Evolutionary conservation across 64 coral and sea anemone genomes (phyloP).

Genomic region (Montipora sp.): DNA sequence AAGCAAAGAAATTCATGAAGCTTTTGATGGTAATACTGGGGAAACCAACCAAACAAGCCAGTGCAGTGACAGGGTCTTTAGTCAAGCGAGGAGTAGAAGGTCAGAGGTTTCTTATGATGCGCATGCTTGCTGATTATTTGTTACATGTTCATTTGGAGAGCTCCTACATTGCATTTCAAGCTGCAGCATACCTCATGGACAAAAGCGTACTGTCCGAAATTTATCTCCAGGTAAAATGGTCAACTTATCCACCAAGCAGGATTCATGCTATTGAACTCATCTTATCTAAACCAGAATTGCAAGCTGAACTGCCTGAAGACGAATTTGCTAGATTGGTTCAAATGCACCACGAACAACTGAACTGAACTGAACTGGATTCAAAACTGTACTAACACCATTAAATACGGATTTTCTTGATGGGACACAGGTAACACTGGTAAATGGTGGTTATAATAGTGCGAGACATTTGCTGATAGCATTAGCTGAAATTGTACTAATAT

Average conservation of each 20-base stretch:
- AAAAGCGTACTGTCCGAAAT: slow-evolving; percentile 68
- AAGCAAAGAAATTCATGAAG: slow-evolving; percentile 78
- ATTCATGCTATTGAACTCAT: slow-evolving; percentile 62
- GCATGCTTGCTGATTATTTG: slow-evolving; percentile 61
- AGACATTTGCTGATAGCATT: too few species aligned
- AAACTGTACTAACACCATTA: too few species aligned
- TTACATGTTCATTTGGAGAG: slow-evolving; percentile 73
- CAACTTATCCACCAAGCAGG: slow-evolving; percentile 2
- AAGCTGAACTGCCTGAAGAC: slow-evolving; percentile 56
- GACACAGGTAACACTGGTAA: too few species aligned
- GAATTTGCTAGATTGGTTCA: slow-evolving; percentile 65
- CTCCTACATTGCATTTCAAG: slow-evolving; percentile 71
- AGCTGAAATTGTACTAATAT: too few species aligned
- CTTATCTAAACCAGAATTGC: slow-evolving; percentile 78
- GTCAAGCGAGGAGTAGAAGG: slow-evolving; percentile 10
- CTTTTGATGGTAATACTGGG: slow-evolving; percentile 81
- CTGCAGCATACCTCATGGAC: slow-evolving; percentile 70
- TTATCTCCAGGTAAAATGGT: slow-evolving; percentile 27
- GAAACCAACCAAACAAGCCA: slow-evolving; percentile 84
- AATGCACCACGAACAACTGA: slow-evolving; percentile 23
- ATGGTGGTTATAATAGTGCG: too few species aligned
- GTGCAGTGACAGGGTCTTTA: slow-evolving; percentile 70
- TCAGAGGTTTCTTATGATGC: slow-evolving; percentile 53
- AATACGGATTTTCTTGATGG: too few species aligned
- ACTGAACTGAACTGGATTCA: neutral